Evolutionary conservation across 2,797 vertebrate species (phyloP).

Genomic region (Echiichthys vipera): DNA sequence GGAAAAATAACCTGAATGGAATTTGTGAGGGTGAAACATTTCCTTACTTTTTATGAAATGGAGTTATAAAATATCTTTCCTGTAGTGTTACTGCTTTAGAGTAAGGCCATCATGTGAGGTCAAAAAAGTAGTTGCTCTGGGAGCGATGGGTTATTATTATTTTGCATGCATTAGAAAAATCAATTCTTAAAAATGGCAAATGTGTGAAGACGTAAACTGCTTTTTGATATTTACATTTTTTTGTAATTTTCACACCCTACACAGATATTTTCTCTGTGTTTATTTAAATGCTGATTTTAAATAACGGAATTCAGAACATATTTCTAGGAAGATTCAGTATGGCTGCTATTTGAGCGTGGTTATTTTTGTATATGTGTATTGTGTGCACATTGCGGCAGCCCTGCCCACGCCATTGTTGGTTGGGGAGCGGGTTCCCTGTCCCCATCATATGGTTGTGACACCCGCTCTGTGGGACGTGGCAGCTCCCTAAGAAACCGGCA

Average conservation of each 20-base stretch:
- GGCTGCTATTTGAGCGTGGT: background rate
- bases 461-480: slow-evolving; percentile 83
- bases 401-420: slow-evolving; percentile 72
- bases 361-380: slow-evolving; percentile 15
- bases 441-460: slow-evolving; percentile 85
- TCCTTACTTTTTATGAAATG: background rate
- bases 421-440: slow-evolving; percentile 70
- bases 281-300: background rate
- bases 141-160: slow-evolving; percentile 5
- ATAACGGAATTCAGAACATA: background rate
- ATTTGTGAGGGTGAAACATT: background rate
- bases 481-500: slow-evolving; percentile 85
- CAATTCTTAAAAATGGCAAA: slow-evolving; percentile 5
- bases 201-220: background rate
- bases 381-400: slow-evolving; percentile 34
- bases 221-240: background rate
- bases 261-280: background rate
- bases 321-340: background rate
- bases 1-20: background rate
- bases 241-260: background rate
- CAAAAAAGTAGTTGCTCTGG: background rate
- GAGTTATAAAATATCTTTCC: background rate
- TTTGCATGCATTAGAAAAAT: slow-evolving; percentile 7
- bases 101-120: background rate
- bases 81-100: slow-evolving; percentile 9